Percentiles rank a stretch among this genome's conserved stretches.
Evolutionary conservation across 2,113 vertebrate species (phyloP).

Genomic region (Aptenodytes forsteri): DNA sequence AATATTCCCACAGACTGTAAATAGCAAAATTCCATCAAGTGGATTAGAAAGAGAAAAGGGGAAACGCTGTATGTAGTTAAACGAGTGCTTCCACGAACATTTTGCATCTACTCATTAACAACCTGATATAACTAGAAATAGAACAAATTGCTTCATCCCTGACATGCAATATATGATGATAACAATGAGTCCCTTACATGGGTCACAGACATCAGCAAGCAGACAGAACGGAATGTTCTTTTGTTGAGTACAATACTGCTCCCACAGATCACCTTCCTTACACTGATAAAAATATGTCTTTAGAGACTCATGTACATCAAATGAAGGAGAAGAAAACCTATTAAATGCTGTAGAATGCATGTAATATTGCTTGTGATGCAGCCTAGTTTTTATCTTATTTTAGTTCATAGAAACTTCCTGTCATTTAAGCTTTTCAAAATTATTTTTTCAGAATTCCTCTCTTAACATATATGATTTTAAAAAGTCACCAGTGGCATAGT

Average conservation of each 20-base stretch:
- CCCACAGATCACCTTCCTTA: background rate
- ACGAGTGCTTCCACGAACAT: background rate
- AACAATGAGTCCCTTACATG: background rate
- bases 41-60: background rate
- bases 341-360: background rate
- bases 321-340: background rate
- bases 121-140: background rate
- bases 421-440: background rate
- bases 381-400: background rate
- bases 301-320: background rate
- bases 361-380: background rate
- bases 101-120: background rate
- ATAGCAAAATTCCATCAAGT: background rate
- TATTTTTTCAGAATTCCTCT: background rate
- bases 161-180: background rate
- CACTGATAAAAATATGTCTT: background rate
- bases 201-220: background rate
- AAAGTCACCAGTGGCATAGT: background rate
- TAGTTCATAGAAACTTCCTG: background rate
- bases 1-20: background rate
- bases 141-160: background rate
- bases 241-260: background rate
- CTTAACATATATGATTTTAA: background rate
- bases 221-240: background rate
- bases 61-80: background rate